Evolutionary conservation across 1,140 invertebrate species (phyloP).

Genomic region (Galleria mellonella): DNA sequence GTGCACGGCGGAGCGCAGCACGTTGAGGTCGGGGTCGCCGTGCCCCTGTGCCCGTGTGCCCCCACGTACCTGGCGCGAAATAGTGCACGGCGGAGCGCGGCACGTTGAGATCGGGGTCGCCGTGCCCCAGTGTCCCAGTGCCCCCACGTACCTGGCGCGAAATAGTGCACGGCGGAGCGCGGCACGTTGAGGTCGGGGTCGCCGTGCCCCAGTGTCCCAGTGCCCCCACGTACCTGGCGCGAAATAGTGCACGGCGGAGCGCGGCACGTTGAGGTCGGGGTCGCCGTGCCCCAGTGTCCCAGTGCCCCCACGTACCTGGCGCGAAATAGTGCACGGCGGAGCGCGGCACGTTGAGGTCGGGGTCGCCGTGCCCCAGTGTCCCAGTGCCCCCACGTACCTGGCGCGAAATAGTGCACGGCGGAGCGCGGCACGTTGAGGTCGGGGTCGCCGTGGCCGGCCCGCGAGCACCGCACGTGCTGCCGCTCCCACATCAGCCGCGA

Average conservation of each 20-base stretch:
- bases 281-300: slow-evolving; percentile 60
- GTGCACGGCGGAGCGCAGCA: slow-evolving; percentile 79
- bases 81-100: slow-evolving; percentile 84
- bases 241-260: slow-evolving; percentile 86
- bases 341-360: slow-evolving; percentile 77
- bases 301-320: slow-evolving; percentile 67
- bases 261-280: slow-evolving; percentile 77
- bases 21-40: slow-evolving; percentile 76
- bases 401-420: slow-evolving; percentile 87
- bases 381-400: slow-evolving; percentile 57
- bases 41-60: too few relatives aligned
- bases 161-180: slow-evolving; percentile 84
- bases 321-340: slow-evolving; percentile 87
- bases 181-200: slow-evolving; percentile 78
- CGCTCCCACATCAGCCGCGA: slow-evolving; percentile 74
- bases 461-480: slow-evolving; percentile 78
- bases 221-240: slow-evolving; percentile 78
- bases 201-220: slow-evolving; percentile 67
- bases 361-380: slow-evolving; percentile 44
- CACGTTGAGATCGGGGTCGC: slow-evolving; percentile 77
- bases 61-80: slow-evolving; percentile 79
- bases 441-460: slow-evolving; percentile 69
- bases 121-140: slow-evolving; percentile 64
- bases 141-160: slow-evolving; percentile 79
- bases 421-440: slow-evolving; percentile 78